Evolutionary conservation across 2,797 vertebrate genomes (phyloP).

Genomic region (Salmo trutta): DNA sequence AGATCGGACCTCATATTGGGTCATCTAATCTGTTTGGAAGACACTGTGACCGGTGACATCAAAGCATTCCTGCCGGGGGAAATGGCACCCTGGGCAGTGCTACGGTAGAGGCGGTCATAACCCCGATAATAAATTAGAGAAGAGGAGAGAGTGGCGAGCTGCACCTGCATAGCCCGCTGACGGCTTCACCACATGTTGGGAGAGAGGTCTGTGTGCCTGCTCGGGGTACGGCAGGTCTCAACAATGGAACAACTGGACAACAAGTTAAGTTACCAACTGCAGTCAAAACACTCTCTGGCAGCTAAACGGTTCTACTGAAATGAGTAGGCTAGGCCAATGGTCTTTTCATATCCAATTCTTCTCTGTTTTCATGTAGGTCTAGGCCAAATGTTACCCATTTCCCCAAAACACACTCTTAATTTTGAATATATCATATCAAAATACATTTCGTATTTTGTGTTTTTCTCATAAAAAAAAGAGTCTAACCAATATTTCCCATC

Average conservation of each 20-base stretch:
- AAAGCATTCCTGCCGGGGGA: slow-evolving; percentile 85
- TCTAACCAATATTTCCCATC: not conserved
- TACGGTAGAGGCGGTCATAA: slow-evolving; percentile 76
- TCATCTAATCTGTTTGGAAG: slow-evolving; percentile 54
- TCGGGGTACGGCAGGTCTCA: slow-evolving; percentile 36
- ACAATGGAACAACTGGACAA: slow-evolving; percentile 39
- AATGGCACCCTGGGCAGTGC: slow-evolving; percentile 62
- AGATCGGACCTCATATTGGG: slow-evolving; percentile 55
- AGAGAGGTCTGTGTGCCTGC: slow-evolving; percentile 8
- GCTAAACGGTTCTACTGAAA: too few relatives aligned
- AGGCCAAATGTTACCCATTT: too few relatives aligned
- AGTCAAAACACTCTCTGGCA: too few relatives aligned
- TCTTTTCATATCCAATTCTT: too few relatives aligned
- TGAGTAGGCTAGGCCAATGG: too few relatives aligned
- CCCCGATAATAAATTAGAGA: slow-evolving; percentile 81
- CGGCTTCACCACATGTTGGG: slow-evolving; percentile 58
- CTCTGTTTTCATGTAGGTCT: too few relatives aligned
- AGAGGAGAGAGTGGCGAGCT: slow-evolving; percentile 66
- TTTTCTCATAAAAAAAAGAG: not conserved
- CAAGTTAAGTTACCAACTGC: slow-evolving; percentile 26
- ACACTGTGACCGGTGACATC: slow-evolving; percentile 67
- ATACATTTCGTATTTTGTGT: not conserved
- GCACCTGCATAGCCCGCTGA: slow-evolving; percentile 78
- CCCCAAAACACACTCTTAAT: too few relatives aligned
- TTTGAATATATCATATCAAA: not conserved